These are phyloP conservation scores for Eudasyphora cyanicolor DNA, from an alignment of 2,888 invertebrate genomes.

Conservation along the genomic window DNA sequence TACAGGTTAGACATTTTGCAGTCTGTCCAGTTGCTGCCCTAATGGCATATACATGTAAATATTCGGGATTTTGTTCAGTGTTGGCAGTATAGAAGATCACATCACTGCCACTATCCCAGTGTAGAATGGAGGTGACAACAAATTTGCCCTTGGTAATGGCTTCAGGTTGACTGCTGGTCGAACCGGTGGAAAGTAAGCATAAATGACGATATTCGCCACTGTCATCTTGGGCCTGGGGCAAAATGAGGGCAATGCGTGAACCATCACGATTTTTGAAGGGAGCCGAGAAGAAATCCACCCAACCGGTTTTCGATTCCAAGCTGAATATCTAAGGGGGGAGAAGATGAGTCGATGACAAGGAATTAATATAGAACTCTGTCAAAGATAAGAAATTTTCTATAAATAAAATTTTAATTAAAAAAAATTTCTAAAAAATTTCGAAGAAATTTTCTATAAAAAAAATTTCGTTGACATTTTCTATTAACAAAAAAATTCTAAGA, in stretches of 20 bases:
- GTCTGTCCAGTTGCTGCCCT: constrained; percentile 80
- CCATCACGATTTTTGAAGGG: constrained; percentile 86
- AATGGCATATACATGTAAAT: constrained; percentile 90
- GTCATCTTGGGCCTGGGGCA: constrained; percentile 83
- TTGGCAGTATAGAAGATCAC: constrained; percentile 92
- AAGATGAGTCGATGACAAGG: too few species aligned
- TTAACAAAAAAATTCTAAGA: too few species aligned
- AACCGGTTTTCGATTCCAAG: constrained; percentile 82
- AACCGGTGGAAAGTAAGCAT: constrained; percentile 81
- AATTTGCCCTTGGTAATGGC: constrained; percentile 84
- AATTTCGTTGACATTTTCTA: too few species aligned
- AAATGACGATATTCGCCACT: constrained; percentile 85
- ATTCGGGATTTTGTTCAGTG: constrained; percentile 86
- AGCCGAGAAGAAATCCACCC: constrained; percentile 89
- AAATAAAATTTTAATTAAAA: too few species aligned
- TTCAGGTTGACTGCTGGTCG: constrained; percentile 73
- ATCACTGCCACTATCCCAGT: constrained; percentile 85
- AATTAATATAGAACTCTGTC: too few species aligned
- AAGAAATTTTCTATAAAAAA: too few species aligned
- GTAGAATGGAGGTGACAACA: constrained; percentile 87
- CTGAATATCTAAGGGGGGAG: constrained; percentile 69
- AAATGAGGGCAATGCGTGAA: constrained; percentile 85
- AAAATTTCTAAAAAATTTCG: too few species aligned
- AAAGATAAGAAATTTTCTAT: too few species aligned
- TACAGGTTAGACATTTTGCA: constrained; percentile 89